Evolutionary conservation across 1,140 invertebrate genomes (phyloP).

Genomic region (Ectropis grisescens): DNA sequence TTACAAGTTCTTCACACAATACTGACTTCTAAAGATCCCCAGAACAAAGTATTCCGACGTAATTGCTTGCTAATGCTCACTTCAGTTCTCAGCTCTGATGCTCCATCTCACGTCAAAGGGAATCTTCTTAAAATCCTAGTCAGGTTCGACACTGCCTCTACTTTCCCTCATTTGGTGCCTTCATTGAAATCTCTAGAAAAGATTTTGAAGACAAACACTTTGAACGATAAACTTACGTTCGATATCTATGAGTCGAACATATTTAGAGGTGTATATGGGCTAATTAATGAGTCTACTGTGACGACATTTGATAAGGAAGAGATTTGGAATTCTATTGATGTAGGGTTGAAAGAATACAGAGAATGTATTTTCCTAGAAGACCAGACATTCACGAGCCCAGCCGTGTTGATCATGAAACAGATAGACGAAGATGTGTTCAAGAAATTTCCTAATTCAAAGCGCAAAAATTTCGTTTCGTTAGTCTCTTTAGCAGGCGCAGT

Average conservation of each 20-base stretch:
- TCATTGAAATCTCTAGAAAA: conserved; percentile 31
- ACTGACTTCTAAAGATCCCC: conserved; percentile 24
- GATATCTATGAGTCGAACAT: conserved; percentile 59
- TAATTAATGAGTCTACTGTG: conserved; percentile 50
- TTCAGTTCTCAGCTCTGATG: conserved; percentile 28
- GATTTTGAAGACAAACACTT: conserved; percentile 20
- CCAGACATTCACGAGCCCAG: conserved; percentile 38
- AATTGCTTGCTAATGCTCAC: conserved; percentile 43
- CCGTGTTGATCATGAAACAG: conserved; percentile 65
- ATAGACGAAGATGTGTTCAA: conserved; percentile 72
- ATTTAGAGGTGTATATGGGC: conserved; percentile 48
- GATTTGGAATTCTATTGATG: conserved; percentile 58
- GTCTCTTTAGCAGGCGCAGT: conserved; percentile 65
- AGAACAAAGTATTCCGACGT: conserved; percentile 41
- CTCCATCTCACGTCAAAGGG: conserved; percentile 39
- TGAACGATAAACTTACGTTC: conserved; percentile 32
- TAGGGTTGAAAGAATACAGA: conserved; percentile 50
- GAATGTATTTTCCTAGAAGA: conserved; percentile 43
- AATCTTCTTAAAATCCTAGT: conserved; percentile 34
- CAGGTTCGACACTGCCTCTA: conserved; percentile 28
- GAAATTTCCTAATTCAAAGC: conserved; percentile 51
- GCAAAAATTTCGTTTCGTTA: conserved; percentile 54
- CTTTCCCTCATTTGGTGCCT: conserved; percentile 30
- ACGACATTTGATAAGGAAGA: conserved; percentile 34
- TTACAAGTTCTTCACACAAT: conserved; percentile 54